Percentiles rank a stretch among this genome's conserved stretches.
Conservation (phyloP, 2,888 invertebrate genomes). For the Ernsta delagoae region DNA sequence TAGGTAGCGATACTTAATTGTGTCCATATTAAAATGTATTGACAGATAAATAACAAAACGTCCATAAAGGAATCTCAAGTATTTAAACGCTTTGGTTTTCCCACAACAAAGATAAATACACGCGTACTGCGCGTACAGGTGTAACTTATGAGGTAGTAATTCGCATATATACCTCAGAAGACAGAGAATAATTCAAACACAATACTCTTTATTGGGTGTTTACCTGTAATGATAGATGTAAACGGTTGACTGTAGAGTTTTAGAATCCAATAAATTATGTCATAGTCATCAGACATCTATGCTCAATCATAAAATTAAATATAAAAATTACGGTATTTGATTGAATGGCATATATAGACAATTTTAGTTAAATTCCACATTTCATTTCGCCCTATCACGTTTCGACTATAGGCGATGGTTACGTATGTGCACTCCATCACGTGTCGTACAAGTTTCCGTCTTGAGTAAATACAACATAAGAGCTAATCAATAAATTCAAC, state of each 20-base stretch:
- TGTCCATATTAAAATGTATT: not conserved
- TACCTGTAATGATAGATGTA: too few species aligned
- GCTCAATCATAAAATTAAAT: too few species aligned
- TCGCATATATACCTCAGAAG: not conserved
- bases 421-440: not conserved
- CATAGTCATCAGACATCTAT: too few species aligned
- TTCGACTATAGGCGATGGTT: too few species aligned
- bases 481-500: slow-evolving; percentile 23
- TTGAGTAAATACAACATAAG: not conserved
- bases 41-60: not conserved
- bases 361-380: too few species aligned
- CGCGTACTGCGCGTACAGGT: not conserved
- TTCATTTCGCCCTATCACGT: too few species aligned
- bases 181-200: not conserved
- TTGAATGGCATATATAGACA: not conserved
- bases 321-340: not conserved
- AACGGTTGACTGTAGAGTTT: not conserved
- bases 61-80: not conserved
- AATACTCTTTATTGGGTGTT: too few species aligned
- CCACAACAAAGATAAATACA: slow-evolving; percentile 7
- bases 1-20: not conserved
- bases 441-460: not conserved
- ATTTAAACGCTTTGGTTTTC: slow-evolving; percentile 10
- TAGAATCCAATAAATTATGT: not conserved
- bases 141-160: not conserved